A percentile compares a stretch with the other conserved stretches of the same genome.
These are phyloP conservation scores for Caerostris extrusa DNA, from an alignment of 1,140 invertebrate genomes.

Conservation along the genomic window DNA sequence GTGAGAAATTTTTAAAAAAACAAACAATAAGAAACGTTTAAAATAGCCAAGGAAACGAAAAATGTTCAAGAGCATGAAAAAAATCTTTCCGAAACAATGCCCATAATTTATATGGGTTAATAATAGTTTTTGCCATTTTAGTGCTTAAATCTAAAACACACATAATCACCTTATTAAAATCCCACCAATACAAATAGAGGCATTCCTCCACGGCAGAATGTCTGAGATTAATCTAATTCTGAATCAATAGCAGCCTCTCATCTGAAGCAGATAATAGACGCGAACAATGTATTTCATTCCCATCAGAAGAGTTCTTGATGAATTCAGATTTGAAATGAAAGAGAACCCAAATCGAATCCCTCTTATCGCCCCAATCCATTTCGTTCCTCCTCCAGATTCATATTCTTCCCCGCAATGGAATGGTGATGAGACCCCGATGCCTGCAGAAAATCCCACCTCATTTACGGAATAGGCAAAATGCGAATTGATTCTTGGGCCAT, in stretches of 20 bases:
- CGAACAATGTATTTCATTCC: background rate
- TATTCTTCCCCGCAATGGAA: background rate
- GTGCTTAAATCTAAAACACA: no score
- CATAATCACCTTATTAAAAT: no score
- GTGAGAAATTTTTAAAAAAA: no score
- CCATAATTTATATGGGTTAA: no score
- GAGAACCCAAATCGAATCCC: conserved; percentile 22
- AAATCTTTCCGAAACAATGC: no score
- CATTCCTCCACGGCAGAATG: no score
- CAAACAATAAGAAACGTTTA: no score
- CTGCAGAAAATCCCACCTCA: conserved; percentile 20
- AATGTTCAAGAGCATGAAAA: no score
- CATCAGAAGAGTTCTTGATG: background rate
- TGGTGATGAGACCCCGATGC: background rate
- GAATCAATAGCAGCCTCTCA: background rate
- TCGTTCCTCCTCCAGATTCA: background rate
- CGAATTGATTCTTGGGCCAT: conserved; percentile 24
- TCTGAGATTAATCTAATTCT: background rate
- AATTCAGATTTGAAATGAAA: conserved; percentile 24
- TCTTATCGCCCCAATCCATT: background rate
- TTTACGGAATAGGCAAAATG: conserved; percentile 1
- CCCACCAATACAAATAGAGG: no score
- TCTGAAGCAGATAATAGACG: background rate
- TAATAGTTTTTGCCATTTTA: no score
- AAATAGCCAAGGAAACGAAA: no score